These are phyloP conservation scores for Pristionchus japonicus DNA, from an alignment of 2,888 invertebrate genomes.

Conservation along the genomic window DNA sequence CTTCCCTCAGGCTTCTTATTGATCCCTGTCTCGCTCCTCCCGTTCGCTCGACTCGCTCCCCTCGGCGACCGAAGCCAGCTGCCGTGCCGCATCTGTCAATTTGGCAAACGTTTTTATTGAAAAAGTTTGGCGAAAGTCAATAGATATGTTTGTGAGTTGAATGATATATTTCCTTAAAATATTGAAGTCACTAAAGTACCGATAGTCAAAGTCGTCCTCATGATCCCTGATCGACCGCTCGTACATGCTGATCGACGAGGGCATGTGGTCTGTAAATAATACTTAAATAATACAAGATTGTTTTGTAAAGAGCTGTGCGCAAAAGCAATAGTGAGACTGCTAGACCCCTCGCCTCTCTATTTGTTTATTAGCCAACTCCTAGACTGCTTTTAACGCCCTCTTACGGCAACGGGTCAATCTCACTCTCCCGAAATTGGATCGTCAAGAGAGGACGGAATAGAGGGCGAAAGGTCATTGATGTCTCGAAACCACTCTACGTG, in stretches of 20 bases:
- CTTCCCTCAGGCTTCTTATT: conserved; percentile 20
- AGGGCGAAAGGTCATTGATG: not conserved
- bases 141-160: too few relatives aligned
- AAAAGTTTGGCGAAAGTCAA: too few relatives aligned
- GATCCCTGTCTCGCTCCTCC: conserved; percentile 36
- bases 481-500: not conserved
- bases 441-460: not conserved
- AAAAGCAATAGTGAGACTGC: too few relatives aligned
- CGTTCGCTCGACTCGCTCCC: not conserved
- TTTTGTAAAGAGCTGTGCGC: too few relatives aligned
- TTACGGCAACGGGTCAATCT: not conserved
- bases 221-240: conserved; percentile 44
- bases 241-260: conserved; percentile 47
- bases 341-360: not conserved
- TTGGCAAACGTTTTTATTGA: too few relatives aligned
- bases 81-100: conserved; percentile 37
- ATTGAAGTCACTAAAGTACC: too few relatives aligned
- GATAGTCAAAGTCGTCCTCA: conserved; percentile 47
- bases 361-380: too few relatives aligned
- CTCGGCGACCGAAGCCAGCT: conserved; percentile 3
- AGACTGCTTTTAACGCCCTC: too few relatives aligned
- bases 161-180: too few relatives aligned
- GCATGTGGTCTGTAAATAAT: conserved; percentile 39
- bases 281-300: not conserved
- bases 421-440: not conserved